Percentiles rank a stretch among this genome's conserved stretches.
Evolutionary conservation across 2,113 vertebrate species (phyloP).

Genomic region (Prunella fulvescens): DNA sequence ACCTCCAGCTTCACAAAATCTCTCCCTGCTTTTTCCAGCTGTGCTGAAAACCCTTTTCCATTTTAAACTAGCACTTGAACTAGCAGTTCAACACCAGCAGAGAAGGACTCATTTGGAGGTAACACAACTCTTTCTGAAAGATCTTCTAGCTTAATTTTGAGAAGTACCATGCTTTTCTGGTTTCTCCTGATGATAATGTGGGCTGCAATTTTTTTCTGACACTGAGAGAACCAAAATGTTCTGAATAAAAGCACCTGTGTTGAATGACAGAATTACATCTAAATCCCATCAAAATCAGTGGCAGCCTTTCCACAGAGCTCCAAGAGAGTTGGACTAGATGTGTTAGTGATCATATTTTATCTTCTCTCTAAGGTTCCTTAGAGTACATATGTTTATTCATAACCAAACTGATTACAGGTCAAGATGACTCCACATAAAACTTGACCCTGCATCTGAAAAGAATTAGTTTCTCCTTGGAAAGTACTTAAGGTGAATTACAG

Average conservation of each 20-base stretch:
- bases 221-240: neutral
- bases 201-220: neutral
- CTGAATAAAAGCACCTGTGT: neutral
- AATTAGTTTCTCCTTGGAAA: constrained; percentile 29
- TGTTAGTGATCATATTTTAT: neutral
- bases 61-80: neutral
- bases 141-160: constrained; percentile 6
- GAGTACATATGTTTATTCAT: constrained; percentile 22
- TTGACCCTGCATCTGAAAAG: neutral
- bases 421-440: neutral
- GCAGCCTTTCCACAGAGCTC: neutral
- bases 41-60: neutral
- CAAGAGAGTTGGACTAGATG: neutral
- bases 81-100: neutral
- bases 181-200: neutral
- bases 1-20: neutral
- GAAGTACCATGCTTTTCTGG: neutral
- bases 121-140: neutral
- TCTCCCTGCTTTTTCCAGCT: neutral
- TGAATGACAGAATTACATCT: neutral
- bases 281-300: neutral
- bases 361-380: neutral
- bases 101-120: neutral
- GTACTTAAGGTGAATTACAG: constrained; percentile 24
- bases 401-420: constrained; percentile 1